Conservation (phyloP, 2,113 vertebrate species). For the Rhabdomys dilectus region DNA sequence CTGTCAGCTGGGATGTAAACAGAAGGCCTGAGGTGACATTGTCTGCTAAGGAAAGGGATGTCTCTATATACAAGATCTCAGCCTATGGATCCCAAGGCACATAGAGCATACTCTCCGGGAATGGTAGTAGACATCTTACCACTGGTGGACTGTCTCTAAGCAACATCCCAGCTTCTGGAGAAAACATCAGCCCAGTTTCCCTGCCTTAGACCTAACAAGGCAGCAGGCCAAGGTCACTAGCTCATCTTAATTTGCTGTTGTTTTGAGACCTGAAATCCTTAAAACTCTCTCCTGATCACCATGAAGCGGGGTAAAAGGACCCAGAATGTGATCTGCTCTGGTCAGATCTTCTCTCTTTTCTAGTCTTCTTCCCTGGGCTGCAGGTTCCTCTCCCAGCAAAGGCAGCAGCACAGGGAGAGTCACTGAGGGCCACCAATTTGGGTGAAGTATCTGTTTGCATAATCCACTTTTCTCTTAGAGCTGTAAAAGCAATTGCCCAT, state of each 20-base stretch:
- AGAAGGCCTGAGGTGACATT: background rate
- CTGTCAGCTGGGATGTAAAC: background rate
- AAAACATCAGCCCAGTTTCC: background rate
- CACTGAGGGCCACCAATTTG: constrained; percentile 4
- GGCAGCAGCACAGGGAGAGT: background rate
- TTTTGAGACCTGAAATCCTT: background rate
- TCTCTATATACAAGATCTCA: background rate
- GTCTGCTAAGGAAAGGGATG: background rate
- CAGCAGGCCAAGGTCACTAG: background rate
- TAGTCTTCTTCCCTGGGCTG: background rate
- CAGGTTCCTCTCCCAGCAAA: background rate
- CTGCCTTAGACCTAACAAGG: background rate
- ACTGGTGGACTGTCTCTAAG: background rate
- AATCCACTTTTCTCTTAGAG: constrained; percentile 63
- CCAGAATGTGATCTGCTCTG: background rate
- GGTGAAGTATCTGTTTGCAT: constrained; percentile 59
- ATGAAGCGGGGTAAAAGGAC: background rate
- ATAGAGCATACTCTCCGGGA: background rate
- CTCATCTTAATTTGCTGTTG: background rate
- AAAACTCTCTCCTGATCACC: background rate
- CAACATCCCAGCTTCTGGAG: background rate
- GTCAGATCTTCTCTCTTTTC: background rate
- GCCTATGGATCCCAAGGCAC: background rate
- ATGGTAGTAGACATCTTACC: background rate
- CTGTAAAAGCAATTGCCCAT: constrained; percentile 51